These are phyloP conservation scores for Cichladusa arquata DNA, from an alignment of 2,113 vertebrate genomes.

Conservation along the genomic window DNA sequence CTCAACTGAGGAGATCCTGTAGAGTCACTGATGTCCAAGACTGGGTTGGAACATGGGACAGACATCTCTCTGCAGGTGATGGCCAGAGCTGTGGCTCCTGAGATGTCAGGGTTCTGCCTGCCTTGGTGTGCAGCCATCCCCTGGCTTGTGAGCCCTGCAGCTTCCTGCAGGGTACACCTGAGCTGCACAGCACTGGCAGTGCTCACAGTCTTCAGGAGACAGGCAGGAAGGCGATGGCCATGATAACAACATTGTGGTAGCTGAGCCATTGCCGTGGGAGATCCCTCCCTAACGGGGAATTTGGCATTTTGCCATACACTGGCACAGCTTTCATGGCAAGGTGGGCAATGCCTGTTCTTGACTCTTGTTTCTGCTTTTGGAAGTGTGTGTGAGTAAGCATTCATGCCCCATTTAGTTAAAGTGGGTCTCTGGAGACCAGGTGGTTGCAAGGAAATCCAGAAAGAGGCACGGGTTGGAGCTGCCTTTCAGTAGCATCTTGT, in stretches of 20 bases:
- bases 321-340: not conserved
- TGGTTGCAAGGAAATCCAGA: not conserved
- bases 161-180: not conserved
- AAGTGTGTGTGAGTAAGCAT: not conserved
- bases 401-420: not conserved
- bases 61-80: not conserved
- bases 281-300: not conserved
- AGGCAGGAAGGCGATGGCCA: not conserved
- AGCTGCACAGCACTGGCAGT: not conserved
- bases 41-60: not conserved
- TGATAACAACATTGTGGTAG: not conserved
- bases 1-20: not conserved
- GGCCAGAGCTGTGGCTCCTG: not conserved
- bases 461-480: not conserved
- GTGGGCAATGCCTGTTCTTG: not conserved
- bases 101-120: not conserved
- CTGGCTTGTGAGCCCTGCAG: not conserved
- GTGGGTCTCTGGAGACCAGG: not conserved
- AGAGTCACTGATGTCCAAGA: not conserved
- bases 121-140: rapidly evolving
- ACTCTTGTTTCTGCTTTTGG: not conserved
- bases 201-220: not conserved
- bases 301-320: not conserved
- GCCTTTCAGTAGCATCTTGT: not conserved
- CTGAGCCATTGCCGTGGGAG: not conserved